Evolutionary conservation across 1,140 invertebrate genomes (phyloP).

Genomic region (Anoplophora glabripennis): DNA sequence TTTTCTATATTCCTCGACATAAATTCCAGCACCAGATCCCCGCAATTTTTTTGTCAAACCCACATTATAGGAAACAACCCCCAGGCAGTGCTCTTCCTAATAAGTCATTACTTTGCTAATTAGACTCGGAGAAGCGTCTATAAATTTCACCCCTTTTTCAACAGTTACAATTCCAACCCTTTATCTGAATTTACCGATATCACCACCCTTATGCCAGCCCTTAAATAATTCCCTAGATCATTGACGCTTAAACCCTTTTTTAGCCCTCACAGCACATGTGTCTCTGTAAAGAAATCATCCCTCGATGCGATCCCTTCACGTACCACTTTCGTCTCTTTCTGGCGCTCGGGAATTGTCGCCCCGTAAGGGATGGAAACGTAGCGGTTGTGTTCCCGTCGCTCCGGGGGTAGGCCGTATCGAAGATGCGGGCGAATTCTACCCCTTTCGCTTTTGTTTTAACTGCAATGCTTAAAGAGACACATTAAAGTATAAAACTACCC

Average conservation of each 20-base stretch:
- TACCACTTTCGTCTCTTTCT: constrained; percentile 5
- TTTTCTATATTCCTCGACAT: too few species aligned
- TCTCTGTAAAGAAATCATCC: constrained; percentile 30
- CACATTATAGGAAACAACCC: not conserved
- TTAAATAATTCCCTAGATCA: constrained; percentile 37
- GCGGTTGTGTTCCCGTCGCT: not conserved
- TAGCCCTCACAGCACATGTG: constrained; percentile 34
- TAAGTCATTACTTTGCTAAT: constrained; percentile 31
- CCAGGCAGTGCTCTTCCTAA: constrained; percentile 16
- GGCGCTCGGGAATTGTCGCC: not conserved
- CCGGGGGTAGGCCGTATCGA: constrained; percentile 13
- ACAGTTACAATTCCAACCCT: constrained; percentile 34
- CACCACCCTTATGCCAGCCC: constrained; percentile 31
- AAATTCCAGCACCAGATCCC: too few species aligned
- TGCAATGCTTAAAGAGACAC: constrained; percentile 35
- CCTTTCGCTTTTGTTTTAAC: constrained; percentile 36
- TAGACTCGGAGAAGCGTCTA: constrained; percentile 27
- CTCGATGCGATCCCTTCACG: constrained; percentile 8
- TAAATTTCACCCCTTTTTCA: constrained; percentile 36
- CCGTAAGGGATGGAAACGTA: not conserved
- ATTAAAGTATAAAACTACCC: constrained; percentile 37
- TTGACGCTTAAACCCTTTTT: constrained; percentile 37
- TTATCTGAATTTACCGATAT: constrained; percentile 37
- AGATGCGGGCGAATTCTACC: constrained; percentile 31
- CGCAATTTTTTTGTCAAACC: too few species aligned